Base-by-base conservation (phyloP, 2,888 invertebrate species). In the Perdita meconis region DNA sequence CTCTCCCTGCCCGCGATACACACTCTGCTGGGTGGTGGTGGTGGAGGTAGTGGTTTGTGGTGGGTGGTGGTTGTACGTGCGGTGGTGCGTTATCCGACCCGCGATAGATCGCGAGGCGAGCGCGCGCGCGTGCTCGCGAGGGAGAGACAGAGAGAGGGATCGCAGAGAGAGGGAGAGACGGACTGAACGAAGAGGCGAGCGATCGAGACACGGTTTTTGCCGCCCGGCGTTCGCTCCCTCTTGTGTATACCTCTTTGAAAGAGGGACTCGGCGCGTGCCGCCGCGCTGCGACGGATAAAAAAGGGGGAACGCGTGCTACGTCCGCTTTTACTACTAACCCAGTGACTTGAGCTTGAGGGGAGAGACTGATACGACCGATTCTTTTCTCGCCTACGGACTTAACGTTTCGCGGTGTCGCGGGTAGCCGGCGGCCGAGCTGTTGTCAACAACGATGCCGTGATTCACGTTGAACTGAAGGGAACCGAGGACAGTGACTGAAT, bases 321-420 rank as follows among this genome's bases (percentile, higher is more conserved):
- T 69, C 56, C 61, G 81, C 78, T 78, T 22, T 82, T 60, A 68
- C 70, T 80, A 82, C 79, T 82, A 82, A 82, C 82, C 82, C 75
- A 82, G 82, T 82, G 82, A 75, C 78, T 67, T 24, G 51, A 68
- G 51, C 68, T 61, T 40, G 47, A 55, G 70, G 65, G 40, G 59
- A 73, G 36, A 2, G 36, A 68, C 57, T 10, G 63, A 61, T 50
- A 63, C 67, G 59, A 60, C 42, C 59, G 63, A 78, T 57, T 71
- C 69, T 47, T 47, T 60, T 30, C 6, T 30, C 6, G 30, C 30
- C 55, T 55, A 47, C 69, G 44, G 66, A 70, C 70, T 71, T 57
- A 55, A 61, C 70, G 53, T 69, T 55, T 38, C 53, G 50, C 4
- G 30, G 2, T 22, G 1, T 30, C 40, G 3, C 50, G 19, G 12